These are phyloP conservation scores for Pteronura brasiliensis DNA, from an alignment of 2,113 vertebrate species.

Conservation along the genomic window DNA sequence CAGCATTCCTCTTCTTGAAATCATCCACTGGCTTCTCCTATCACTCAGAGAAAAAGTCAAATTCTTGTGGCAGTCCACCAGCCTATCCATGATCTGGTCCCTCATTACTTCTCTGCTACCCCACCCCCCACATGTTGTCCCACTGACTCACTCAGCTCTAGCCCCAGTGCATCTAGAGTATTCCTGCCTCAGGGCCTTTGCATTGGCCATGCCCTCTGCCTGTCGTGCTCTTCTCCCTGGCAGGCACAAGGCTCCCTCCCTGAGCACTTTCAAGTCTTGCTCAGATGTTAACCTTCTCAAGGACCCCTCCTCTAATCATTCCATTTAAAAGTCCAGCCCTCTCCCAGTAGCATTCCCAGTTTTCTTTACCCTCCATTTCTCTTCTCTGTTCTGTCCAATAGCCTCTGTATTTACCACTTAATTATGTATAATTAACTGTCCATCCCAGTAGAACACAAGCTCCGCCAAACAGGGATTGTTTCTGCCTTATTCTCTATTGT, in stretches of 20 bases:
- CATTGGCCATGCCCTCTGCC: neutral
- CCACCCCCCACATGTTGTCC: accelerated
- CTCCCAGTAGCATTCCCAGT: too few relatives aligned
- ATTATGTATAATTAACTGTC: too few relatives aligned
- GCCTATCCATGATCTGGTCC: neutral
- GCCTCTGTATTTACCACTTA: neutral
- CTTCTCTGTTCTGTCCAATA: neutral
- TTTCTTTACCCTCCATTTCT: neutral
- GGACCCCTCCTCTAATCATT: neutral
- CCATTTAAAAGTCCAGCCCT: neutral
- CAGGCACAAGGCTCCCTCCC: neutral
- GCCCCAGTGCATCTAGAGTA: too few relatives aligned
- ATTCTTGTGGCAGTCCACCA: neutral
- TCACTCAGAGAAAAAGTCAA: neutral
- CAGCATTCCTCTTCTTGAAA: neutral
- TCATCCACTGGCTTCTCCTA: neutral
- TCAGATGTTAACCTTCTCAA: neutral
- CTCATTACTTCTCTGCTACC: neutral
- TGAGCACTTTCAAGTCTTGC: neutral
- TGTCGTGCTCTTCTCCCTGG: neutral
- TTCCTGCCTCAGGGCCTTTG: neutral
- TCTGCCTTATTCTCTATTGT: neutral
- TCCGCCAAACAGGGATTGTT: neutral
- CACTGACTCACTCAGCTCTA: too few relatives aligned
- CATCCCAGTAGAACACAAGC: neutral